These are phyloP conservation scores for Drosophila mimica DNA, from an alignment of 2,888 invertebrate genomes.

Conservation along the genomic window DNA sequence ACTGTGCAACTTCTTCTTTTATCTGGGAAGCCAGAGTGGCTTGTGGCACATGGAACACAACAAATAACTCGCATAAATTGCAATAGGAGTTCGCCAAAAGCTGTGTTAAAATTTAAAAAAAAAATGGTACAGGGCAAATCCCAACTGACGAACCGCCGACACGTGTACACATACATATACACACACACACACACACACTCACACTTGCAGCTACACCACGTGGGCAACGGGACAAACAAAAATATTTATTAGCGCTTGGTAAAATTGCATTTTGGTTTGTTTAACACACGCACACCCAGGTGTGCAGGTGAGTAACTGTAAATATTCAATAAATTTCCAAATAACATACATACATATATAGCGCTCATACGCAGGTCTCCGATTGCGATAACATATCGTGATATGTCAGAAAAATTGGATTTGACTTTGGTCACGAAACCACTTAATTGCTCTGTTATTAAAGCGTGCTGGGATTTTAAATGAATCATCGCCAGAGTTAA, in stretches of 20 bases:
- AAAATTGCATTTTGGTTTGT: conserved; percentile 45
- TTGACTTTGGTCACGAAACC: conserved; percentile 10
- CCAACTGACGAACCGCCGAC: conserved; percentile 11
- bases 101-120: conserved; percentile 7
- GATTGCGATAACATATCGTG: conserved; percentile 12
- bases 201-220: neutral
- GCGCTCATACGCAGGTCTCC: neutral
- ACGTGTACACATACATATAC: conserved; percentile 12
- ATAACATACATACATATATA: no score
- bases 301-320: neutral
- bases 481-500: neutral
- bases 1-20: neutral
- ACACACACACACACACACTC: neutral
- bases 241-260: conserved; percentile 60
- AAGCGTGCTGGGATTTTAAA: neutral
- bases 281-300: conserved; percentile 9
- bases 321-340: conserved; percentile 16
- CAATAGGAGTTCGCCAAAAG: conserved; percentile 15
- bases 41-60: neutral
- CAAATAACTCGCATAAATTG: conserved; percentile 20
- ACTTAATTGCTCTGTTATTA: neutral
- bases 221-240: conserved; percentile 36
- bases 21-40: neutral
- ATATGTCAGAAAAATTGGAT: conserved; percentile 1
- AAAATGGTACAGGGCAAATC: conserved; percentile 23